phyloP scores from a whole-genome alignment of 2,113 vertebrate species.

The Gadus chalcogrammus region DNA sequence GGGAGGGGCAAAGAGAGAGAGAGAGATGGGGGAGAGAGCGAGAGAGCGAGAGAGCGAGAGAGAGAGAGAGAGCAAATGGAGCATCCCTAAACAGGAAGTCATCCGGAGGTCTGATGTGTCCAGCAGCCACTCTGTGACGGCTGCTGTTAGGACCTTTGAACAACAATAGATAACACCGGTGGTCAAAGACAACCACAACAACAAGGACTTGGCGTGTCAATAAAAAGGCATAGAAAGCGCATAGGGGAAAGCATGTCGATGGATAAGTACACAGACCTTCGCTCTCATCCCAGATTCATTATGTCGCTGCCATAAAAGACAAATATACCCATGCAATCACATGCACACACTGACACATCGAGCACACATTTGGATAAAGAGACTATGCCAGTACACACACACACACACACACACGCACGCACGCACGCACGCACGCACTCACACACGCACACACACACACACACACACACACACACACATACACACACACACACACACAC shows the following conservation, averaged over 20 bases:
- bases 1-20: too few relatives aligned
- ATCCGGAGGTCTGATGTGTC: constrained; percentile 60
- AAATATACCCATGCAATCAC: background rate
- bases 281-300: background rate
- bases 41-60: constrained; percentile 48
- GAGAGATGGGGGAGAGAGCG: too few relatives aligned
- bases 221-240: background rate
- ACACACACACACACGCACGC: background rate
- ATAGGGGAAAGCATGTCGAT: constrained; percentile 6
- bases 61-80: constrained; percentile 43
- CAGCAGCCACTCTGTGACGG: constrained; percentile 59
- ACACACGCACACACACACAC: constrained; percentile 19
- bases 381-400: constrained; percentile 7
- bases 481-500: constrained; percentile 17
- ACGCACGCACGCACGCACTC: too few relatives aligned
- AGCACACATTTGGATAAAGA: background rate
- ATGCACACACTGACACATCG: background rate
- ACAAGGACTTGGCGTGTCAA: constrained; percentile 3
- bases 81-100: constrained; percentile 65
- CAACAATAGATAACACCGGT: constrained; percentile 49
- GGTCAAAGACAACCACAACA: constrained; percentile 33
- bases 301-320: too few relatives aligned
- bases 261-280: background rate
- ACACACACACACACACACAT: background rate
- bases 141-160: constrained; percentile 44